A percentile compares a stretch with the other conserved stretches of the same genome.
These are phyloP conservation scores for Cotesia typhae DNA, from an alignment of 1,140 invertebrate species.

Conservation along the genomic window DNA sequence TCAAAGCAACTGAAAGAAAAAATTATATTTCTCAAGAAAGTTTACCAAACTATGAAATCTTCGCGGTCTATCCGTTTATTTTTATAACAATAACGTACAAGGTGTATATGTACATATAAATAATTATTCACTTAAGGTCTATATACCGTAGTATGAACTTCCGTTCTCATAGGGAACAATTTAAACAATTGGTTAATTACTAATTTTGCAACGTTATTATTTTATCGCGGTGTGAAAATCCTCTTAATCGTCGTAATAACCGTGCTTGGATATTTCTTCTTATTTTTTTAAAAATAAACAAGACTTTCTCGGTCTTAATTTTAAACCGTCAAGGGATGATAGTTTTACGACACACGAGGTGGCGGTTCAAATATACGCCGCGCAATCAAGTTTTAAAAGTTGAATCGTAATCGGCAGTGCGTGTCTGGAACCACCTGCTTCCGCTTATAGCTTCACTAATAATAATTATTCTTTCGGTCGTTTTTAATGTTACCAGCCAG, in stretches of 20 bases:
- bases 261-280: not conserved
- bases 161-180: constrained; percentile 3
- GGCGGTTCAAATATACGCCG: constrained; percentile 21
- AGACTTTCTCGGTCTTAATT: not conserved
- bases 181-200: constrained; percentile 1
- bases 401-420: constrained; percentile 52
- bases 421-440: constrained; percentile 62
- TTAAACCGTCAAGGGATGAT: constrained; percentile 7
- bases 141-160: not conserved
- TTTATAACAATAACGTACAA: constrained; percentile 5
- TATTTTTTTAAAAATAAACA: not conserved
- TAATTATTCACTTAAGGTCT: too few relatives aligned
- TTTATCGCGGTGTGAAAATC: not conserved
- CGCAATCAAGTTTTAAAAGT: constrained; percentile 46
- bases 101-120: too few relatives aligned
- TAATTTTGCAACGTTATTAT: constrained; percentile 1
- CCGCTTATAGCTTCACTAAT: constrained; percentile 45
- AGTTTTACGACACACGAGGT: constrained; percentile 3
- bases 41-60: constrained; percentile 1
- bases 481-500: constrained; percentile 16
- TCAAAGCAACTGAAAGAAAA: not conserved
- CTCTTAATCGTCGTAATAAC: not conserved
- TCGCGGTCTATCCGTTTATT: not conserved
- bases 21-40: not conserved
- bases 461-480: not conserved